Evolutionary conservation across 2,113 vertebrate genomes (phyloP).

Genomic region (Lophochroa leadbeateri): DNA sequence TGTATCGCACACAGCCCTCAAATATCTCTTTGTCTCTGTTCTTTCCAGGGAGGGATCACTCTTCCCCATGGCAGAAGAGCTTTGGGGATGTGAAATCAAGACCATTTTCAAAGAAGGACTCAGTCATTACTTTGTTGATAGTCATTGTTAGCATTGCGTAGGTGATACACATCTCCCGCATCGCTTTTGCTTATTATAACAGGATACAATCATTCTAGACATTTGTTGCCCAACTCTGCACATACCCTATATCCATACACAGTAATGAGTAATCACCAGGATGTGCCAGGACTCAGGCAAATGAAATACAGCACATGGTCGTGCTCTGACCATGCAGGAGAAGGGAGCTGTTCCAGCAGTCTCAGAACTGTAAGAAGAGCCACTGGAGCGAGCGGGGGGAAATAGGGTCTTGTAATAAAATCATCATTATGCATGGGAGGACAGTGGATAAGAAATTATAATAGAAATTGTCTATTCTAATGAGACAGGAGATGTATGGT

Average conservation of each 20-base stretch:
- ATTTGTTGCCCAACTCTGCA: background rate
- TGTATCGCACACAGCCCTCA: accelerated
- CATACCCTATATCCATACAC: background rate
- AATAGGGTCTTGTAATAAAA: background rate
- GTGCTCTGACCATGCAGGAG: background rate
- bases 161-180: background rate
- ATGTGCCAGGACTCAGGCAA: background rate
- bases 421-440: background rate
- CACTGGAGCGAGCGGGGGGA: background rate
- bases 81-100: background rate
- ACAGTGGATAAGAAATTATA: background rate
- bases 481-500: background rate
- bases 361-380: background rate
- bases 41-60: background rate
- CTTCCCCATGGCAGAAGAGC: background rate
- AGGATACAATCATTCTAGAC: background rate
- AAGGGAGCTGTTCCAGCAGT: background rate
- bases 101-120: background rate
- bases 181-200: background rate
- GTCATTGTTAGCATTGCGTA: background rate
- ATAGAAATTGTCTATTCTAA: background rate
- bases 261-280: background rate
- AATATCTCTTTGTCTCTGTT: background rate
- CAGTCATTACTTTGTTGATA: background rate
- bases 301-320: background rate